Evolutionary conservation across 2,888 invertebrate species (phyloP).

Genomic region (Acleris cristana): DNA sequence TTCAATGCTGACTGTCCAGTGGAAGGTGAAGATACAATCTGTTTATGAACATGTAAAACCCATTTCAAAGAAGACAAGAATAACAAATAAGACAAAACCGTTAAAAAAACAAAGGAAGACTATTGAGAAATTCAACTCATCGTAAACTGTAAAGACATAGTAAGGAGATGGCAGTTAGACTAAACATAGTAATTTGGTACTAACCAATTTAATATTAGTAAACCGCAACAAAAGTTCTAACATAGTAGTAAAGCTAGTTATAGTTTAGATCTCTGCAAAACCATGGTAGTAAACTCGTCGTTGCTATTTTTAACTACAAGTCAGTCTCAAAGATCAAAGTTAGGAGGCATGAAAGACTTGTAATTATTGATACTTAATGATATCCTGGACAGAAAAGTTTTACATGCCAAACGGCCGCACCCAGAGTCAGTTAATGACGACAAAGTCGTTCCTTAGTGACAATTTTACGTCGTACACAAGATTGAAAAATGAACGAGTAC

Average conservation of each 20-base stretch:
- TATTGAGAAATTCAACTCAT: constrained; percentile 2
- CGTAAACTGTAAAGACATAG: constrained; percentile 17
- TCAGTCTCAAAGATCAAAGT: too few relatives aligned
- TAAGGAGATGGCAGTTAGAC: constrained; percentile 9
- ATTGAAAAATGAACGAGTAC: too few relatives aligned
- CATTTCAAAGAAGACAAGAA: constrained; percentile 26
- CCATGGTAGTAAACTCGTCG: too few relatives aligned
- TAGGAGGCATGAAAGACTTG: too few relatives aligned
- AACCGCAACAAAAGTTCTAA: constrained; percentile 7
- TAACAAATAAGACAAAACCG: constrained; percentile 19
- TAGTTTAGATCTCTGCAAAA: background rate
- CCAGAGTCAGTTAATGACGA: too few relatives aligned
- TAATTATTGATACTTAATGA: too few relatives aligned
- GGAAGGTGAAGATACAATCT: constrained; percentile 18
- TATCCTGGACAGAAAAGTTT: too few relatives aligned
- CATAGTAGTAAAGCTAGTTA: background rate
- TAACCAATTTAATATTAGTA: constrained; percentile 3
- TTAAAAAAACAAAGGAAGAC: constrained; percentile 11
- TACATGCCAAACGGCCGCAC: too few relatives aligned
- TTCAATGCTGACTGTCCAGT: background rate
- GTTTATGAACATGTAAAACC: constrained; percentile 13
- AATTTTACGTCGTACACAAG: too few relatives aligned
- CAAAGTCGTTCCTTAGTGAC: too few relatives aligned
- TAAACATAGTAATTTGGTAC: constrained; percentile 21
- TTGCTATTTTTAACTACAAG: too few relatives aligned